Conservation (phyloP, 2,113 vertebrate genomes). For the Corythornis cristatus region DNA sequence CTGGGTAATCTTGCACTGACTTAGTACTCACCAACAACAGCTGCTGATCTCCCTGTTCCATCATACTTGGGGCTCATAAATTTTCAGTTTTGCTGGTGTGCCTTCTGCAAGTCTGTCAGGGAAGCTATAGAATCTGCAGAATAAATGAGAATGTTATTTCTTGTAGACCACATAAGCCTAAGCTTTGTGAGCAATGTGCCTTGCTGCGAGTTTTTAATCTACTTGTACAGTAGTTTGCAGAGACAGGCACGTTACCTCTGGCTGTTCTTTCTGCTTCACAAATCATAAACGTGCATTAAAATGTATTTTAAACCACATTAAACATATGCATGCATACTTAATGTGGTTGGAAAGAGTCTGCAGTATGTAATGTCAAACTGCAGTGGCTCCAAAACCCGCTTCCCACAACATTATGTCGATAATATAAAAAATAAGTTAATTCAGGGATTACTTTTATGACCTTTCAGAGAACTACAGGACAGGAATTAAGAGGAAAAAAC, state of each 20-base stretch:
- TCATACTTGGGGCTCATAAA: neutral
- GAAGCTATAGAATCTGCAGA: neutral
- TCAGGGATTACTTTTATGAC: neutral
- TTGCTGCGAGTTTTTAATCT: neutral
- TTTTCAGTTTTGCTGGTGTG: neutral
- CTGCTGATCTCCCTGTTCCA: neutral
- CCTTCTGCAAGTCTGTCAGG: neutral
- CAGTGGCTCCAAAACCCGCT: neutral
- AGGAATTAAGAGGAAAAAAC: neutral
- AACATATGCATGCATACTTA: neutral
- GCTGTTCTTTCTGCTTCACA: neutral
- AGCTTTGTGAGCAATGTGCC: neutral
- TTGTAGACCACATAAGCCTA: neutral
- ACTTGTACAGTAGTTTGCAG: neutral
- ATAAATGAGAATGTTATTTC: neutral
- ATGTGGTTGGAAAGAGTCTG: neutral
- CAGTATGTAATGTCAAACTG: neutral
- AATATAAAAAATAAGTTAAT: neutral
- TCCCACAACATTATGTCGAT: neutral
- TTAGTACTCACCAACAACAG: neutral
- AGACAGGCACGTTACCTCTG: neutral
- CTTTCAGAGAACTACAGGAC: neutral
- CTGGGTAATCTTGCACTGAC: neutral
- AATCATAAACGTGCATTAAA: neutral
- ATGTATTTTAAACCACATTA: neutral